phyloP scores from a whole-genome alignment of 2,797 vertebrate species.

The Smutsia temminckii region DNA sequence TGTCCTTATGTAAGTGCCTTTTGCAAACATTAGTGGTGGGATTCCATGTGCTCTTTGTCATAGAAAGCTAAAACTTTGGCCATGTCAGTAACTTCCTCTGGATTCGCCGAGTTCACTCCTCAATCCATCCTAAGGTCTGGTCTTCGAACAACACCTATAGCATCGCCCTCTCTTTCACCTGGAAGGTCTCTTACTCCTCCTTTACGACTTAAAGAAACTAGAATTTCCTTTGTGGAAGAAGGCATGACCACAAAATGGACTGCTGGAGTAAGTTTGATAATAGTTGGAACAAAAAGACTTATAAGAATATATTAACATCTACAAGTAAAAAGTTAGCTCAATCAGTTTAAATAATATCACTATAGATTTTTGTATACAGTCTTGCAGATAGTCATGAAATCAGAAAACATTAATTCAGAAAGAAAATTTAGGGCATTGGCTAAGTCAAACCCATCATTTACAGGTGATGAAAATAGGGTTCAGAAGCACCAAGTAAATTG shows the following conservation, averaged over 20 bases:
- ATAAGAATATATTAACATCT: background rate
- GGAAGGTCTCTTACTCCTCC: conserved; percentile 93
- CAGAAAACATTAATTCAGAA: background rate
- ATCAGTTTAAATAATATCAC: background rate
- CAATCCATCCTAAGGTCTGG: conserved; percentile 96
- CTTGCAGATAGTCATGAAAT: background rate
- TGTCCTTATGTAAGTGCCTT: background rate
- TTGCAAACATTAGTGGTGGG: background rate
- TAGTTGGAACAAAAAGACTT: background rate
- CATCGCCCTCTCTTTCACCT: conserved; percentile 93
- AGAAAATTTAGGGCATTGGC: background rate
- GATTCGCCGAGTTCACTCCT: conserved; percentile 92
- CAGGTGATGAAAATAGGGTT: background rate
- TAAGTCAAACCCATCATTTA: background rate
- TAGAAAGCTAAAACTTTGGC: conserved; percentile 93
- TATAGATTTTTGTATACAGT: background rate
- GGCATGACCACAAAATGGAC: conserved; percentile 86
- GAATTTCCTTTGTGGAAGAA: conserved; percentile 93
- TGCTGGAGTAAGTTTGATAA: conserved; percentile 87
- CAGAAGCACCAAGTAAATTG: background rate
- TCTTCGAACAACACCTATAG: conserved; percentile 92
- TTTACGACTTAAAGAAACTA: conserved; percentile 90
- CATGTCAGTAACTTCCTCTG: conserved; percentile 87
- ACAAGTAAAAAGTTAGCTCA: background rate
- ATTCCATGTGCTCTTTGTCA: conserved; percentile 55